These are phyloP conservation scores for Rotaria macrura DNA, from an alignment of 2,888 invertebrate genomes.

Conservation along the genomic window DNA sequence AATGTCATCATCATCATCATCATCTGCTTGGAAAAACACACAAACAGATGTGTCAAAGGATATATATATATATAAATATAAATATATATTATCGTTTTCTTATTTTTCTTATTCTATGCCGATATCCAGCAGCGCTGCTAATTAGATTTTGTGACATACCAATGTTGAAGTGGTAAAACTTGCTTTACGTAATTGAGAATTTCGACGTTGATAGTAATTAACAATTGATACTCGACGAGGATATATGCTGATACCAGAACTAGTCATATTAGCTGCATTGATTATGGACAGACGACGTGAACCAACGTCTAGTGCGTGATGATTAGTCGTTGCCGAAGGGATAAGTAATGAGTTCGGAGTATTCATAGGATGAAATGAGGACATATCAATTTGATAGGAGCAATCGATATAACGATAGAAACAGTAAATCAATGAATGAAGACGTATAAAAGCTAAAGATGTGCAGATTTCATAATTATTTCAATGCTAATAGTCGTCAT, in stretches of 20 bases:
- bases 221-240: neutral
- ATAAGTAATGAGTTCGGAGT: neutral
- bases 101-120: neutral
- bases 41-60: neutral
- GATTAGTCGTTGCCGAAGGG: neutral
- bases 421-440: neutral
- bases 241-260: neutral
- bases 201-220: neutral
- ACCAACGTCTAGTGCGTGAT: neutral
- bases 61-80: no score
- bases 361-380: neutral
- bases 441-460: neutral
- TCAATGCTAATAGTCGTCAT: neutral
- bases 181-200: conserved; percentile 17
- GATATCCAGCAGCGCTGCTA: neutral
- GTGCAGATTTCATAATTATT: neutral
- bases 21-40: neutral
- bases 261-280: neutral
- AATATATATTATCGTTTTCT: neutral
- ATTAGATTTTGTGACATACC: neutral
- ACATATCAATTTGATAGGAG: neutral
- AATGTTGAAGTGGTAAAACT: conserved; percentile 10
- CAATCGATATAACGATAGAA: neutral
- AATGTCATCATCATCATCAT: neutral
- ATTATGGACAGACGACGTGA: neutral